phyloP scores from a whole-genome alignment of 2,797 vertebrate species.

The Chromobotia macracanthus region DNA sequence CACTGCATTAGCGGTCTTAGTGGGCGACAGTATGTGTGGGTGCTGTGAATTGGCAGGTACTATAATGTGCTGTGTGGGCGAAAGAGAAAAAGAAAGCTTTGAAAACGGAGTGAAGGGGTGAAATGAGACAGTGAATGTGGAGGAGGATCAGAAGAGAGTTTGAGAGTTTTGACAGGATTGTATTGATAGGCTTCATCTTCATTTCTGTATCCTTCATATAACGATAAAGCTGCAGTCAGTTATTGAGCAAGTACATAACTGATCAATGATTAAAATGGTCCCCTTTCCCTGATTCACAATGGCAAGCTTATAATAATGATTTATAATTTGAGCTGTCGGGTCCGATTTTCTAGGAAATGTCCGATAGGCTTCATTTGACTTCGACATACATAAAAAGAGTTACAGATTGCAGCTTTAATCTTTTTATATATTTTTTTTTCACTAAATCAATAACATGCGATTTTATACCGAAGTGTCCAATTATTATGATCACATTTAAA shows the following conservation, averaged over 20 bases:
- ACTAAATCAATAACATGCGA: neutral
- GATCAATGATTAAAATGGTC: no score
- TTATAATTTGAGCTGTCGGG: no score
- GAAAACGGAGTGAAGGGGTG: slow-evolving; percentile 21
- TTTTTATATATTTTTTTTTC: neutral
- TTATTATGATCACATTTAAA: neutral
- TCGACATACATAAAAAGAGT: no score
- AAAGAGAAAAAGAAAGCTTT: slow-evolving; percentile 17
- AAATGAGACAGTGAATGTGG: slow-evolving; percentile 25
- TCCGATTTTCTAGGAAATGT: no score
- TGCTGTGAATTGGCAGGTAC: slow-evolving; percentile 46
- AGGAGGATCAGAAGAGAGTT: slow-evolving; percentile 33
- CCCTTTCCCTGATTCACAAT: no score
- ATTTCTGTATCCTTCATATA: neutral
- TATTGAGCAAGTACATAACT: no score
- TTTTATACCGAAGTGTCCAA: neutral
- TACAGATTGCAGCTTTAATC: neutral
- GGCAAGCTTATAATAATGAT: no score
- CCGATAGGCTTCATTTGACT: no score
- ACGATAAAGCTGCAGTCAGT: neutral
- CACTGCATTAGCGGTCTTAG: slow-evolving; percentile 34
- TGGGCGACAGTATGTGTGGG: slow-evolving; percentile 51
- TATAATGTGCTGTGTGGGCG: slow-evolving; percentile 46
- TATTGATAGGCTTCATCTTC: neutral
- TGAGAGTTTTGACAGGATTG: neutral